These are phyloP conservation scores for Morpho deidamia DNA, from an alignment of 2,888 invertebrate species.

Conservation along the genomic window DNA sequence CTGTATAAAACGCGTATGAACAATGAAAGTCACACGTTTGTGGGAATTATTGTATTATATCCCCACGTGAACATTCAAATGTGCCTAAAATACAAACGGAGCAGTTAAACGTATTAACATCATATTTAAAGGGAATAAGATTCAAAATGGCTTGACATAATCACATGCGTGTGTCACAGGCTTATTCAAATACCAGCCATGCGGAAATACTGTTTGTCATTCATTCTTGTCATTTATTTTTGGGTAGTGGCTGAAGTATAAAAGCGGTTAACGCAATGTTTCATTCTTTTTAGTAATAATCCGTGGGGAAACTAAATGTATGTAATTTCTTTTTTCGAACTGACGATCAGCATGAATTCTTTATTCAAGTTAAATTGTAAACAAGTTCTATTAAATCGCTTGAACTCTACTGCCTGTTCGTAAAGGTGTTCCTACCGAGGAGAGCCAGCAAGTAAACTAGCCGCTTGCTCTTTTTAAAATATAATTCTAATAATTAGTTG, in stretches of 20 bases:
- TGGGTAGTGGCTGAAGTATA: slow-evolving; percentile 19
- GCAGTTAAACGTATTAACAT: neutral
- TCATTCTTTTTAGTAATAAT: neutral
- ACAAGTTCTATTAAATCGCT: too few species aligned
- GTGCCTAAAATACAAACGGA: slow-evolving; percentile 9
- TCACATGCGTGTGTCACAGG: slow-evolving; percentile 9
- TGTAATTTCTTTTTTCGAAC: too few species aligned
- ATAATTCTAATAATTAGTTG: too few species aligned
- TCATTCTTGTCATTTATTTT: slow-evolving; percentile 44
- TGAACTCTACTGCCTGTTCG: too few species aligned
- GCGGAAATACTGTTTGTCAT: slow-evolving; percentile 50
- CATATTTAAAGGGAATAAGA: slow-evolving; percentile 4
- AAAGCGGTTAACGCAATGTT: neutral
- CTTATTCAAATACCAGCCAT: slow-evolving; percentile 39
- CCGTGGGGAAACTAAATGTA: neutral
- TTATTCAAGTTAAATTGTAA: too few species aligned
- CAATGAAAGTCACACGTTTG: slow-evolving; percentile 13
- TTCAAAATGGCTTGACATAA: slow-evolving; percentile 4
- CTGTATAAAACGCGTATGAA: slow-evolving; percentile 3
- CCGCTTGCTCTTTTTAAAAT: too few species aligned
- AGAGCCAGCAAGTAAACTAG: too few species aligned
- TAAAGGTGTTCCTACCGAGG: too few species aligned
- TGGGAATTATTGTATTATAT: slow-evolving; percentile 20
- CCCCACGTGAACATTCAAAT: slow-evolving; percentile 23
- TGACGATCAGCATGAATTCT: too few species aligned